Evolutionary conservation across 2,888 invertebrate genomes (phyloP), one percentile per base, ranked within the genome.

Genomic region (Hydrotaea diabolus): DNA sequence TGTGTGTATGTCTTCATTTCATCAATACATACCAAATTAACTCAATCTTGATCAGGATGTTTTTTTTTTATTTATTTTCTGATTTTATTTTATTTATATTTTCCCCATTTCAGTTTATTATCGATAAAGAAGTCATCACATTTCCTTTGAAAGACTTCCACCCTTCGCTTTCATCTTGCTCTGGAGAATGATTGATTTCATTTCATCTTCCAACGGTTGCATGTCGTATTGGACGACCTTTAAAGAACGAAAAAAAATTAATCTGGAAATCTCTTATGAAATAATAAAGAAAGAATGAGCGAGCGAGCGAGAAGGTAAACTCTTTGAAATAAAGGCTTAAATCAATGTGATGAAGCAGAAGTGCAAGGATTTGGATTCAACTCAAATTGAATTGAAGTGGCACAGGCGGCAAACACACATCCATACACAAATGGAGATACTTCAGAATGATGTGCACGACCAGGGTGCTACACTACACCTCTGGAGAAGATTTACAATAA

Each of bases 361-460:
- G 43, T 80, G 77, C 80, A 74, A 77, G 64, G 73, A 79, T 76
- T 78, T 59, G 26, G 43, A 59, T 84, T 72, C 76, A 76, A 77
- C 72, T 71, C 72, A 82, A 82, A 78, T 31, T 62, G 69, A 64
- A 71, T 15, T 39, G 19, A 55, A 71, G 55, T 55, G 31, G 64
- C 72, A 57, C 19, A 69, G 23, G 23, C 74, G 46, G 73, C 74
- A 43, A 19, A 43, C 43, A 17, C 3, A 31, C 13, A 59, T 39
- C 17, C 43, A 15, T 43, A 43, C 43, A 43, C n/a, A n/a, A n/a
- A n/a, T 62, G 62, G 57, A 62, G 26, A 80, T 79, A 83, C 64
- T 83, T 73, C 64, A 72, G 19, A 19, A 23, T 23, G 13, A 59
- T 15, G 59, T 59, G 26, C 59, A 59, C 13, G 59, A 15, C 59